Evolutionary conservation across 2,888 invertebrate genomes (phyloP).

Genomic region (Cynaeus angustus): DNA sequence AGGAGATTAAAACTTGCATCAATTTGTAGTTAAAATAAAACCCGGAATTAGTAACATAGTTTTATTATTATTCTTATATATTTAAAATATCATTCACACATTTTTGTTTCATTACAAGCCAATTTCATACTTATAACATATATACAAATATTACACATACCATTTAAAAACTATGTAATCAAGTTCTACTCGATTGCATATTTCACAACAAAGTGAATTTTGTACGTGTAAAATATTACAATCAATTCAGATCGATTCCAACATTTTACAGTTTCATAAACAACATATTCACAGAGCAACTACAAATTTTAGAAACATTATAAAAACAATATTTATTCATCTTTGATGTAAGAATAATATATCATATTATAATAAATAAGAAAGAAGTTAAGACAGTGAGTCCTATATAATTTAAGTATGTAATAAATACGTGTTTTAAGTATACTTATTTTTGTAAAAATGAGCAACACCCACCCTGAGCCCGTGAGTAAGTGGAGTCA

Average conservation of each 20-base stretch:
- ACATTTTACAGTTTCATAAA: conserved; percentile 54
- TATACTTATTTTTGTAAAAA: conserved; percentile 49
- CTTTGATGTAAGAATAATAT: conserved; percentile 35
- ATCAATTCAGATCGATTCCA: conserved; percentile 53
- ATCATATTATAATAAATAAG: conserved; percentile 32
- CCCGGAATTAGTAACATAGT: conserved; percentile 56
- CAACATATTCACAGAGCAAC: conserved; percentile 51
- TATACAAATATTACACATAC: conserved; percentile 64
- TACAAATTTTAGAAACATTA: conserved; percentile 42
- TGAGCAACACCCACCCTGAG: conserved; percentile 60
- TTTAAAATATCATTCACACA: conserved; percentile 67
- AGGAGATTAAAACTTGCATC: too few species aligned
- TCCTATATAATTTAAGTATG: conserved; percentile 42
- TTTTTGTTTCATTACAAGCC: conserved; percentile 61
- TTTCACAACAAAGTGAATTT: conserved; percentile 50
- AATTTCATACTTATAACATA: conserved; percentile 62
- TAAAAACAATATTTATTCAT: conserved; percentile 32
- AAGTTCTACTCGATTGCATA: conserved; percentile 61
- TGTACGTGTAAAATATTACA: conserved; percentile 47
- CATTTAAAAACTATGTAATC: conserved; percentile 60
- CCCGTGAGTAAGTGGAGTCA: conserved; percentile 60
- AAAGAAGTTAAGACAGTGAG: conserved; percentile 22
- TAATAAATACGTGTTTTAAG: conserved; percentile 37
- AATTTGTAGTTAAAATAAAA: conserved; percentile 43
- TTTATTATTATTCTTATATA: conserved; percentile 62